These are phyloP conservation scores for Poicephalus gulielmi DNA, from an alignment of 2,113 vertebrate species.

Conservation along the genomic window DNA sequence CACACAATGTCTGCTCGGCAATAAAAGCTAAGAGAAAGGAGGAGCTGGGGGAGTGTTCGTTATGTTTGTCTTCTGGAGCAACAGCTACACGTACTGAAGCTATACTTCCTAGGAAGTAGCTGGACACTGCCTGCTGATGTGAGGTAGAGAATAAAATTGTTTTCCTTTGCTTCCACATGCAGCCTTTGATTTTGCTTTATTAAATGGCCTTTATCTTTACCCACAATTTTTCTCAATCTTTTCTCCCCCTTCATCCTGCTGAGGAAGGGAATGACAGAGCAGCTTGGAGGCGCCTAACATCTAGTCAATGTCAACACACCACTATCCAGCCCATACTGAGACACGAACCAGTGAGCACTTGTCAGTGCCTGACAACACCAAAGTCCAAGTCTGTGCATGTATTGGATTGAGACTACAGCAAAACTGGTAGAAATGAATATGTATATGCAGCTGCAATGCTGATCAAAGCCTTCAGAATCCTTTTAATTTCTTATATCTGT, in stretches of 20 bases:
- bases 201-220: not conserved
- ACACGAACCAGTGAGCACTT: not conserved
- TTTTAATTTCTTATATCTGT: not conserved
- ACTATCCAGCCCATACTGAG: not conserved
- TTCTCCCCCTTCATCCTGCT: not conserved
- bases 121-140: not conserved
- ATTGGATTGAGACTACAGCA: not conserved
- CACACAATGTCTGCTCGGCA: not conserved
- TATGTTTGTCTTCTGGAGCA: not conserved
- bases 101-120: not conserved
- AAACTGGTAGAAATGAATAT: not conserved
- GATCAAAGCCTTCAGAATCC: not conserved
- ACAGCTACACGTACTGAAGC: not conserved
- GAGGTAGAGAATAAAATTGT: not conserved
- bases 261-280: not conserved
- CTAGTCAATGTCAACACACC: not conserved
- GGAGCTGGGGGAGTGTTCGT: not conserved
- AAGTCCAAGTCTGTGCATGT: not conserved
- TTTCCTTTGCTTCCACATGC: not conserved
- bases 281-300: not conserved
- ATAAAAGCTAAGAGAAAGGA: not conserved
- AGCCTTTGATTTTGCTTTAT: not conserved
- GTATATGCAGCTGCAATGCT: rapidly evolving
- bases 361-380: not conserved
- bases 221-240: not conserved